Evolutionary conservation across 2,113 vertebrate species (phyloP), one percentile per base, ranked within the genome.

Genomic region (Taurulus bubalis): DNA sequence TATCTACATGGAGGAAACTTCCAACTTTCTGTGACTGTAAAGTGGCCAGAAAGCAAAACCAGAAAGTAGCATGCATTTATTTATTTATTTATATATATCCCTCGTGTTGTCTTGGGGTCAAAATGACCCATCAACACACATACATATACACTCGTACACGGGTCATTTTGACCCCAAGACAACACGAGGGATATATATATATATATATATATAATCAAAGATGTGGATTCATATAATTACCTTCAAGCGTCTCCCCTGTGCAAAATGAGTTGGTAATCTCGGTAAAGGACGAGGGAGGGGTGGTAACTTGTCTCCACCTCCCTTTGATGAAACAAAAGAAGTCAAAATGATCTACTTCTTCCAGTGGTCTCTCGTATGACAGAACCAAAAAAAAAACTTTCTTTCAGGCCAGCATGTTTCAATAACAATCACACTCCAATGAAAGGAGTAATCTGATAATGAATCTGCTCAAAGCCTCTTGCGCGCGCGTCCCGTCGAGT

Each of bases 381-480:
- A 49, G 45, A 42, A 8, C 53, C 69, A 63, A 53, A 20, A 58
- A 34, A 77, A 9, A 28, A 60, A 65, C 64, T 14, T 30, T 67
- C 45, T 67, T 42, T 59, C n/a, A 79, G 26, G 24, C 34, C 2
- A 10, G 26, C 38, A 80, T 32, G 47, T 32, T 78, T 89, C 38
- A 77, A 51, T 3, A 51, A 22, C 9, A 26, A 14, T 22, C 40
- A 40, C 15, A 83, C 36, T 34, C 76, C 62, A 53, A 5, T 22
- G 30, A 66, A 32, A 77, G 6, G 11, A 16, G 40, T 4, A n/a
- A 12, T 9, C 32, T 34, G 91, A 90, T 85, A 90, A 85, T 88
- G n/a, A 88, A 93, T 92, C 88, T 42, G 83, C 89, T 90, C 89
- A 94, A 94, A 94, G 88, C 92, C 92, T 88, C 85, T 87, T 91